These are phyloP conservation scores for Zele albiditarsus DNA, from an alignment of 2,888 invertebrate genomes.

Conservation along the genomic window DNA sequence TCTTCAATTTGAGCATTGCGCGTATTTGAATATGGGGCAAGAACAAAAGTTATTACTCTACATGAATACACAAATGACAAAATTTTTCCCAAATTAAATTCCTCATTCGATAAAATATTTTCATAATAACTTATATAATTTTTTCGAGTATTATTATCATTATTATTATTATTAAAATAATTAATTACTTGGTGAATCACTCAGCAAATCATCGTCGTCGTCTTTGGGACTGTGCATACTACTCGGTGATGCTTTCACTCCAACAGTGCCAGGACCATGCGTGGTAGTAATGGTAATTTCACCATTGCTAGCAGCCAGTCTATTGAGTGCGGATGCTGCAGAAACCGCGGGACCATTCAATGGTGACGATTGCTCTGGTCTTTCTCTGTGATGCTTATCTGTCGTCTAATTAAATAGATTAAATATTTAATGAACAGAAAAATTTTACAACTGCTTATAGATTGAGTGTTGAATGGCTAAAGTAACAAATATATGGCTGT, in stretches of 20 bases:
- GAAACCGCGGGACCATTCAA: conserved; percentile 74
- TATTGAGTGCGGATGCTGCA: conserved; percentile 78
- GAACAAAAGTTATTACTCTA: conserved; percentile 56
- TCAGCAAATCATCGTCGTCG: conserved; percentile 79
- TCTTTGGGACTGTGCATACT: conserved; percentile 71
- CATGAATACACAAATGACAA: neutral
- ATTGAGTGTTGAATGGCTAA: neutral
- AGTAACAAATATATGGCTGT: neutral
- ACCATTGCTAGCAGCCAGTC: conserved; percentile 85
- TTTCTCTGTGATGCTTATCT: conserved; percentile 73
- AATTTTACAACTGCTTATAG: neutral
- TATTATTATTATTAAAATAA: neutral
- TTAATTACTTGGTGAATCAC: conserved; percentile 87
- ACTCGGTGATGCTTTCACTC: conserved; percentile 68
- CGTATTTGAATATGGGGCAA: neutral
- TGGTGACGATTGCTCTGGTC: conserved; percentile 73
- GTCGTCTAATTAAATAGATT: conserved; percentile 59
- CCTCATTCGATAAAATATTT: too few relatives aligned
- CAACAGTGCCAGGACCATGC: conserved; percentile 75
- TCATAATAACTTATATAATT: too few relatives aligned
- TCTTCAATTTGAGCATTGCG: conserved; percentile 10
- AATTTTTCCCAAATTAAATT: conserved; percentile 9
- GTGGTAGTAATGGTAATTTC: conserved; percentile 89
- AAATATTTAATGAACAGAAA: neutral
- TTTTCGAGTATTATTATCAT: too few relatives aligned